Percentiles rank a stretch among this genome's conserved stretches.
Evolutionary conservation across 2,888 invertebrate genomes (phyloP).

Genomic region (Eristalis pertinax): DNA sequence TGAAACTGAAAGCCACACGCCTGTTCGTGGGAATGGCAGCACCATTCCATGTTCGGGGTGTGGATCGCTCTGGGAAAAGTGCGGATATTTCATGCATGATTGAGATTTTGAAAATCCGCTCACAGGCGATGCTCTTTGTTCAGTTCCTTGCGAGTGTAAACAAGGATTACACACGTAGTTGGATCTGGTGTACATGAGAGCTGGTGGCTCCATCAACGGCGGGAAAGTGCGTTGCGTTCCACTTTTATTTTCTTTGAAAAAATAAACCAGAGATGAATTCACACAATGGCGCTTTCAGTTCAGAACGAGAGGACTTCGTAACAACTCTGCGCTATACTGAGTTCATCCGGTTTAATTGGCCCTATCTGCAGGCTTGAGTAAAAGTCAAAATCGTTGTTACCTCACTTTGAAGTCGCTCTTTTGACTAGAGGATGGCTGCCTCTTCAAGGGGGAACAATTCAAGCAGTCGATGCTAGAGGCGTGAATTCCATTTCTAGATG

Average conservation of each 20-base stretch:
- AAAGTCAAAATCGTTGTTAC: too few species aligned
- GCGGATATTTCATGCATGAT: conserved; percentile 23
- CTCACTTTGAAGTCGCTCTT: too few species aligned
- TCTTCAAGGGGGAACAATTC: too few species aligned
- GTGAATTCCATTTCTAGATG: too few species aligned
- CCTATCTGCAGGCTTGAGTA: too few species aligned
- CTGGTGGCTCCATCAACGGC: background rate
- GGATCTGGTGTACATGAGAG: background rate
- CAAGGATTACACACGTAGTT: background rate
- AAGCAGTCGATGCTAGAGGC: too few species aligned
- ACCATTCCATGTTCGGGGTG: conserved; percentile 6
- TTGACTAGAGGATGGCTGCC: too few species aligned
- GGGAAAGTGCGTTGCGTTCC: background rate
- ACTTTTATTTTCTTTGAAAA: background rate
- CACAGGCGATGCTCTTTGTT: background rate
- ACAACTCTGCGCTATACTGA: too few species aligned
- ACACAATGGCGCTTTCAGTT: background rate
- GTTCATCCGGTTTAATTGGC: too few species aligned
- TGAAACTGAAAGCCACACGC: conserved; percentile 12
- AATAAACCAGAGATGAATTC: background rate
- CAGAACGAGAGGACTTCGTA: too few species aligned
- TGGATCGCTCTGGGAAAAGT: background rate
- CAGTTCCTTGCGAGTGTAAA: background rate
- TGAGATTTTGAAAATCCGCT: background rate
- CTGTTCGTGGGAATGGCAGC: background rate